Evolutionary conservation across 1,140 invertebrate species (phyloP).

Genomic region (Cepaea nemoralis): DNA sequence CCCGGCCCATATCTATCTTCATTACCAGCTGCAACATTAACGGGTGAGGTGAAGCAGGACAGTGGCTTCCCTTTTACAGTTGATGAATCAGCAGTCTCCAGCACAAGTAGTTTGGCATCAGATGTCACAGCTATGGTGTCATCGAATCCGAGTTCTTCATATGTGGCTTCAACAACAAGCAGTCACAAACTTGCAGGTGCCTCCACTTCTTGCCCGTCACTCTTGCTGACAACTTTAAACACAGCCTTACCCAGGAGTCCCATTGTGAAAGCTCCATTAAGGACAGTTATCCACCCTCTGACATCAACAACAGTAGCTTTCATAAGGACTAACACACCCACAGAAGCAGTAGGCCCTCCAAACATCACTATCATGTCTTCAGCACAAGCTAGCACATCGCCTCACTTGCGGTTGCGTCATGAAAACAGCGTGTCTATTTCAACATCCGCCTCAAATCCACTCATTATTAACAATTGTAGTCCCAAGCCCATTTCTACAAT

Average conservation of each 20-base stretch:
- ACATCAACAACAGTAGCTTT: conserved; percentile 6
- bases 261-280: neutral
- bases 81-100: too few relatives aligned
- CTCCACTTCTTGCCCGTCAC: neutral
- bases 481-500: neutral
- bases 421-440: neutral
- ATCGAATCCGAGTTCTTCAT: too few relatives aligned
- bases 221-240: neutral
- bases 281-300: neutral
- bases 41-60: too few relatives aligned
- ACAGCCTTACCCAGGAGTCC: neutral
- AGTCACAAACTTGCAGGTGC: neutral
- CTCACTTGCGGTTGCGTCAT: neutral
- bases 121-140: too few relatives aligned
- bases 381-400: neutral
- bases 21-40: too few relatives aligned
- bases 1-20: too few relatives aligned
- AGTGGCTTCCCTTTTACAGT: too few relatives aligned
- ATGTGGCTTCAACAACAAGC: too few relatives aligned
- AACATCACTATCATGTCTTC: conserved; percentile 34
- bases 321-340: conserved; percentile 20
- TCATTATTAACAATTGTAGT: neutral
- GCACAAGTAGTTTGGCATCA: too few relatives aligned
- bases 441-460: neutral
- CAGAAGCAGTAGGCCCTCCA: conserved; percentile 27